Evolutionary conservation across 2,797 vertebrate genomes (phyloP), one percentile per base, ranked within the genome.

Genomic region (Micromesistius poutassou): DNA sequence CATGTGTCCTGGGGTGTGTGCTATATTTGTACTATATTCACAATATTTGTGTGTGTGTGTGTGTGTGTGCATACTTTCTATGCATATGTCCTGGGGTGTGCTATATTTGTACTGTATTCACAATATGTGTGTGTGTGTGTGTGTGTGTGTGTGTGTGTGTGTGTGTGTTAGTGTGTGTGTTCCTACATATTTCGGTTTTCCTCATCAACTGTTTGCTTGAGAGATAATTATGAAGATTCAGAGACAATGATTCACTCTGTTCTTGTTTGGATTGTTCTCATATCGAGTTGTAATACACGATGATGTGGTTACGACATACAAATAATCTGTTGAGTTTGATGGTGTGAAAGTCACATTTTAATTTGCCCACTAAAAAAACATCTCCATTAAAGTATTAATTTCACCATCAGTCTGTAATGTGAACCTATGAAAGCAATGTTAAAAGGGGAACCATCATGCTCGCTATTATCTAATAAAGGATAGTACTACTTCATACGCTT

Each of bases 281-380:
- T 9, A 25, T 85, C 73, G 85, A 62, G 55, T 62, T 62, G 55
- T n/a, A 8, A n/a, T 62, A n/a, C 14, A 25, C 22, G 19, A 50
- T 62, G 55, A 6, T 14, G 46, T 55, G 46, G 46, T 62, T 62
- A n/a, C 6, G 62, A 28, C 28, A 28, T 28, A 68, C n/a, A 68
- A 68, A 68, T 28, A 9, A 62, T n/a, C 46, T 22, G 19, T 62
- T 28, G 9, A 68, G 62, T 28, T 68, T 12, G 25, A 68, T 25
- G 55, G 46, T 62, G 55, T 62, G 55, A 62, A 62, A 62, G 22
- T 62, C 55, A 62, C 19, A 62, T 62, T 62, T 62, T 28, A 68
- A 62, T 62, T 62, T 62, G 55, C 55, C 25, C 55, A 25, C 55
- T 62, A 25, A 25, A 62, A 25, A 62, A 2, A 62, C 25, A 25